Percentiles rank a stretch among this genome's conserved stretches.
Conservation (phyloP, 2,797 vertebrate species). For the Parotocinclus haroldoi region DNA sequence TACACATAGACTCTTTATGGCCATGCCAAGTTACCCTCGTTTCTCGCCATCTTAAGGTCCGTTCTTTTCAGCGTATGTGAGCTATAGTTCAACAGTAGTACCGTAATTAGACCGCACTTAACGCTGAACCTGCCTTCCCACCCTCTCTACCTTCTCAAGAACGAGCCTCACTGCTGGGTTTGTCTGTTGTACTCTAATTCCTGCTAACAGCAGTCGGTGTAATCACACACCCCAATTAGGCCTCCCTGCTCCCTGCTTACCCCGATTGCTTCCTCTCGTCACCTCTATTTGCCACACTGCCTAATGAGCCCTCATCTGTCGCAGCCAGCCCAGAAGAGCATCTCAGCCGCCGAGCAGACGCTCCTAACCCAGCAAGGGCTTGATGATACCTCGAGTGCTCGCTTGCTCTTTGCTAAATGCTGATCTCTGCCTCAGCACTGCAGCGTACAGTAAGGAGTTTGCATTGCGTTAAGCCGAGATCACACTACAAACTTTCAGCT, state of each 20-base stretch:
- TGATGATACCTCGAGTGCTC: constrained; percentile 15
- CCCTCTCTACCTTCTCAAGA: constrained; percentile 83
- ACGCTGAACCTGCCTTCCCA: constrained; percentile 84
- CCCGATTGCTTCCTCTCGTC: constrained; percentile 84
- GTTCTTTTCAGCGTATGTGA: too few relatives aligned
- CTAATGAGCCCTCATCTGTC: constrained; percentile 99
- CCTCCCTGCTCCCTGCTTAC: constrained; percentile 86
- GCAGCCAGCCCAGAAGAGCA: constrained; percentile 75
- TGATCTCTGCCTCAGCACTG: background rate
- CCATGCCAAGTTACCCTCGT: too few relatives aligned
- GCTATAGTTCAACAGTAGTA: constrained; percentile 57
- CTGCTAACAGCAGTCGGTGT: constrained; percentile 95
- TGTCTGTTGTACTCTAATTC: constrained; percentile 97
- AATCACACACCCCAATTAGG: constrained; percentile 99
- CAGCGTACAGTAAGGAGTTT: background rate
- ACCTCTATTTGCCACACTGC: constrained; percentile 85
- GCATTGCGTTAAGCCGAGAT: too few relatives aligned
- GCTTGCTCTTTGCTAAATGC: background rate
- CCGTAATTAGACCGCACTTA: constrained; percentile 76
- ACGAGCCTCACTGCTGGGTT: constrained; percentile 91
- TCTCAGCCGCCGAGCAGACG: constrained; percentile 89
- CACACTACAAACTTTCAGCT: too few relatives aligned
- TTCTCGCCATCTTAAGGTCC: too few relatives aligned
- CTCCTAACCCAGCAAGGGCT: constrained; percentile 51
- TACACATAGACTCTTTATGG: too few relatives aligned